Evolutionary conservation across 2,797 vertebrate species (phyloP).

Genomic region (Epinephelus awoara): DNA sequence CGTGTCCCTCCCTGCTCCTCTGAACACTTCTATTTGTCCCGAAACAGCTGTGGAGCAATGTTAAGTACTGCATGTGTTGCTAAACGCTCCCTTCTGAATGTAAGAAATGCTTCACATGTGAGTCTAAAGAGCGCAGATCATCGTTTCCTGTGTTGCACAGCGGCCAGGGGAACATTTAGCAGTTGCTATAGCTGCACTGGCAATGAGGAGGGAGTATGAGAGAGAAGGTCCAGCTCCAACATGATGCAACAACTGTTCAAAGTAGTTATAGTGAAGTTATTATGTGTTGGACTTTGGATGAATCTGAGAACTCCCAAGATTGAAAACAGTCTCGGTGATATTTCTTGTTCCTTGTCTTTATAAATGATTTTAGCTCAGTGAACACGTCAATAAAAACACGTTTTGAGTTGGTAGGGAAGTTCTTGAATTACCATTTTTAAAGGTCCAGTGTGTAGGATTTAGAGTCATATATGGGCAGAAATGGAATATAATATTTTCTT

Average conservation of each 20-base stretch:
- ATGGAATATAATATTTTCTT: too few relatives aligned
- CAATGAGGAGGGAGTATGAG: slow-evolving; percentile 33
- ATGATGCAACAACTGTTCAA: slow-evolving; percentile 68
- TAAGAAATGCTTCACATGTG: slow-evolving; percentile 76
- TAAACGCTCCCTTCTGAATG: slow-evolving; percentile 79
- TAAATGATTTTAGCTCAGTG: not conserved
- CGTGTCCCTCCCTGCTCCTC: slow-evolving; percentile 45
- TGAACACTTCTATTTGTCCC: slow-evolving; percentile 71
- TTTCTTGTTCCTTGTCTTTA: slow-evolving; percentile 9
- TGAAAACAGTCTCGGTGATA: slow-evolving; percentile 18
- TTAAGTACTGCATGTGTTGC: slow-evolving; percentile 74
- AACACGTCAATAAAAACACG: not conserved
- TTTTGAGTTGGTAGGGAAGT: slow-evolving; percentile 1
- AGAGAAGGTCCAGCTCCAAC: slow-evolving; percentile 44
- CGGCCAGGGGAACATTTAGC: slow-evolving; percentile 73
- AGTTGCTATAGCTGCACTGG: slow-evolving; percentile 79
- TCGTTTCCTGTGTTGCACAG: slow-evolving; percentile 76
- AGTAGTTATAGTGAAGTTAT: slow-evolving; percentile 53
- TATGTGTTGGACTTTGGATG: slow-evolving; percentile 48
- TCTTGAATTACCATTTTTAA: slow-evolving; percentile 2
- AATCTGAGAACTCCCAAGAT: slow-evolving; percentile 14
- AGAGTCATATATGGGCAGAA: too few relatives aligned
- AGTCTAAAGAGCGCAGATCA: slow-evolving; percentile 67
- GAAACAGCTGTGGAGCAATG: slow-evolving; percentile 78
- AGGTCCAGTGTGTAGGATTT: too few relatives aligned